A percentile compares a stretch with the other conserved stretches of the same genome.
phyloP scores from a whole-genome alignment of 23 tunicate species.

The Diplosoma virens region DNA sequence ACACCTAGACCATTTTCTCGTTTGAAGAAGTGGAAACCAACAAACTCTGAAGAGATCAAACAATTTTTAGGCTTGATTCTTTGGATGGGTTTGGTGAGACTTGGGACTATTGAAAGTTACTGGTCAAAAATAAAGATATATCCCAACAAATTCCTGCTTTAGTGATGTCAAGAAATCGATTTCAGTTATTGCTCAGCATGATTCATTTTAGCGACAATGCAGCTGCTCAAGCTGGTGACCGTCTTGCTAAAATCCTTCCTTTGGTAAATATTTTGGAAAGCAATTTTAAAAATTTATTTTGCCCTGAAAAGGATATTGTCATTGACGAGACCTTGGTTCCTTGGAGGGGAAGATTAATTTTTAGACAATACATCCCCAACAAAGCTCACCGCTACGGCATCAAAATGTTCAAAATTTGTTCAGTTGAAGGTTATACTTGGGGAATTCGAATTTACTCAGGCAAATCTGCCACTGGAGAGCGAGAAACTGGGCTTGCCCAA shows the following conservation, averaged over 20 bases:
- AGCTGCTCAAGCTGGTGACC: background rate
- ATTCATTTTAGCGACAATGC: constrained; percentile 30
- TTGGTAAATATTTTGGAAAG: constrained; percentile 15
- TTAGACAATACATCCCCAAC: constrained; percentile 31
- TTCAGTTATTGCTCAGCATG: constrained; percentile 23
- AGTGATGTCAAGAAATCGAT: constrained; percentile 25
- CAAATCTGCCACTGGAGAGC: constrained; percentile 23
- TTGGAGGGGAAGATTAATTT: constrained; percentile 30
- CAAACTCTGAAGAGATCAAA: constrained; percentile 23
- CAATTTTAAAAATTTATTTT: constrained; percentile 19
- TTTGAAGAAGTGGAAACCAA: constrained; percentile 18
- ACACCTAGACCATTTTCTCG: too few relatives aligned
- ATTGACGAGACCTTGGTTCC: constrained; percentile 37
- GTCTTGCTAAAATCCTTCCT: constrained; percentile 23
- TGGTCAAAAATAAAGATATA: constrained; percentile 27
- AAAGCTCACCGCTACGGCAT: constrained; percentile 28
- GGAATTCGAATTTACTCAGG: constrained; percentile 14
- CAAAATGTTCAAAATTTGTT: constrained; percentile 31
- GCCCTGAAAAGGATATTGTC: constrained; percentile 28
- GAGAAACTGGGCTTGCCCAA: constrained; percentile 30
- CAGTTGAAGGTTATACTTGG: constrained; percentile 19
- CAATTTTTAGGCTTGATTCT: constrained; percentile 13
- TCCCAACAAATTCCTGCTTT: constrained; percentile 5
- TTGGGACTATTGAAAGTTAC: constrained; percentile 8
- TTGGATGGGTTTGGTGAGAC: constrained; percentile 37